A percentile compares a stretch with the other conserved stretches of the same genome.
Evolutionary conservation across 2,888 invertebrate species (phyloP).

Genomic region (Drosophila borborema): DNA sequence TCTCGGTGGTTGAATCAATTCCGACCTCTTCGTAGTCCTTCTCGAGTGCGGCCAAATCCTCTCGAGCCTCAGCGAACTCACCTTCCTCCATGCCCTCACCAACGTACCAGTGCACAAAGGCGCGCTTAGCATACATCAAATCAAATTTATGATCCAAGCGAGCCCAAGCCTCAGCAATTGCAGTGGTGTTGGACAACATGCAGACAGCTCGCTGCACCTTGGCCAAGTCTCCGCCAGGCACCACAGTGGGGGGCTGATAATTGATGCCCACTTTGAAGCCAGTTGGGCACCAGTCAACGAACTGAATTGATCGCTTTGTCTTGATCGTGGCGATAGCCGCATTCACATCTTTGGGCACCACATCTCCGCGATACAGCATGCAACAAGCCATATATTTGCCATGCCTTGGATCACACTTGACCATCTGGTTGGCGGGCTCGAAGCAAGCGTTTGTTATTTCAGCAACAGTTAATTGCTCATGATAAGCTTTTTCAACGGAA

Average conservation of each 20-base stretch:
- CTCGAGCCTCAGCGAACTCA: conserved; percentile 94
- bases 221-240: conserved; percentile 96
- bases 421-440: conserved; percentile 97
- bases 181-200: conserved; percentile 98
- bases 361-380: conserved; percentile 96
- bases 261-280: conserved; percentile 94
- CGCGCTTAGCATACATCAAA: conserved; percentile 97
- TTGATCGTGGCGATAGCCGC: conserved; percentile 97
- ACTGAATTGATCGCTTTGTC: conserved; percentile 96
- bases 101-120: conserved; percentile 97
- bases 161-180: conserved; percentile 98
- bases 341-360: conserved; percentile 97
- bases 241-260: conserved; percentile 95
- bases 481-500: conserved; percentile 96
- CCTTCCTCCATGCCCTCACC: conserved; percentile 95
- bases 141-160: conserved; percentile 97
- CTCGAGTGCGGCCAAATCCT: conserved; percentile 92
- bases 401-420: conserved; percentile 95
- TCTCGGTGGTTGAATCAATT: conserved; percentile 90
- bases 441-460: conserved; percentile 98
- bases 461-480: conserved; percentile 94
- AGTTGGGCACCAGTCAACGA: conserved; percentile 95
- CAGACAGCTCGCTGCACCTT: conserved; percentile 98
- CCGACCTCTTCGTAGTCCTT: conserved; percentile 93
- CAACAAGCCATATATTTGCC: conserved; percentile 98